Base-by-base conservation (phyloP, 2,113 vertebrate species). In the Carassius gibelio region DNA sequence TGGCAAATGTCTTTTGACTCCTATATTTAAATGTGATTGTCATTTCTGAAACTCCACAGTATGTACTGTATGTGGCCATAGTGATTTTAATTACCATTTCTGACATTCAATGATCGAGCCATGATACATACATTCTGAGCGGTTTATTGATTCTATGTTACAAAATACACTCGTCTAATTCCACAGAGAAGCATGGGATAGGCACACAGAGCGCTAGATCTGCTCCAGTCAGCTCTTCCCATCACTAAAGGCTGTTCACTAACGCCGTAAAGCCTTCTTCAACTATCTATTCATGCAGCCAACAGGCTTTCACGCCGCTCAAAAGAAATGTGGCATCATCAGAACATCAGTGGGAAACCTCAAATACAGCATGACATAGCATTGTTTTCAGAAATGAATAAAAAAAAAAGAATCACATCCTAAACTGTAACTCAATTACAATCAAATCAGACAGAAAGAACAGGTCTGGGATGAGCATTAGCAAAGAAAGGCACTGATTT, bases 121-220 rank as follows among this genome's bases (percentile, higher is more conserved):
- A 23, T 23, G 30, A 48, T 55, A 42, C 62, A 17, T 83, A 76
- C 85, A 89, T 90, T 89, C 88, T 77, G 83, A 88, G 74, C 72
- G 5, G 77, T 91, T 91, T 91, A 92, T 92, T 92, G 77, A 81
- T 8, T 88, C 78, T 64, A 75, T 82, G 45, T 87, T 89, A 90
- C 79, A 91, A 89, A 89, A 89, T 86, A 75, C 93, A 93, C 94
- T 96, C 93, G 89, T 93, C 93, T 90, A 94, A 81, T 93, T 92
- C 92, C 93, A 95, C 91, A 92, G 91, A 93, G 90, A 93, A 84
- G 1, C 81, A 91, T 94, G 92, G 92, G 92, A 91, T 57, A 62
- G 55, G 72, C 82, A 68, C 82, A 84, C 36, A 59, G 64, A 84
- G 36, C 23, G n/a, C 71, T 76, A 57, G 76, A 86, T 61, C 75